A percentile compares a stretch with the other conserved stretches of the same genome.
Conservation (phyloP, 2,888 invertebrate genomes). For the Nematopogon swammerdamellus region DNA sequence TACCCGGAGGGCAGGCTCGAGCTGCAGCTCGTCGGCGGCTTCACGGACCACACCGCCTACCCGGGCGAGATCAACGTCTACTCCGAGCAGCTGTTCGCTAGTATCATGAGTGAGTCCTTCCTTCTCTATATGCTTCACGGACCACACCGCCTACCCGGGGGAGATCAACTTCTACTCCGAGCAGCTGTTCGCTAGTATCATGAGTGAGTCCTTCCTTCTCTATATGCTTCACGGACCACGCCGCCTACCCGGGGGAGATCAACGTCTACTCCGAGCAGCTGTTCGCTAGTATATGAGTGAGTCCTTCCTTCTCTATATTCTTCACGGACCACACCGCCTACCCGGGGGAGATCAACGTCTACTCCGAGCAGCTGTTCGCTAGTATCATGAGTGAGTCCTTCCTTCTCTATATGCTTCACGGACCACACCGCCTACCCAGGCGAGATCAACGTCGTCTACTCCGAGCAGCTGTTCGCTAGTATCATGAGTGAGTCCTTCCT, state of each 20-base stretch:
- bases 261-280: conserved; percentile 86
- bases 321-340: conserved; percentile 84
- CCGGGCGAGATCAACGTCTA: conserved; percentile 56
- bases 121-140: conserved; percentile 72
- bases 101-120: conserved; percentile 71
- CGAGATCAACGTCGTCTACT: conserved; percentile 64
- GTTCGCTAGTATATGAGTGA: conserved; percentile 83
- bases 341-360: conserved; percentile 50
- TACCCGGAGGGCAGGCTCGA: conserved; percentile 88
- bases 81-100: conserved; percentile 86
- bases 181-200: conserved; percentile 83
- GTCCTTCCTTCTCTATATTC: no score
- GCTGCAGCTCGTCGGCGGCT: conserved; percentile 88
- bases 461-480: conserved; percentile 85
- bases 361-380: conserved; percentile 86
- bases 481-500: conserved; percentile 75
- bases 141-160: conserved; percentile 66
- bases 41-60: conserved; percentile 80
- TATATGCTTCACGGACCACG: conserved; percentile 85
- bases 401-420: no score
- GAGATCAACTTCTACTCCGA: conserved; percentile 72
- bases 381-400: conserved; percentile 76
- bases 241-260: conserved; percentile 51
- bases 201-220: conserved; percentile 70
- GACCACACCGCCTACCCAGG: conserved; percentile 71